Evolutionary conservation across 2,888 invertebrate species (phyloP).

Genomic region (Balanococcus diminutus): DNA sequence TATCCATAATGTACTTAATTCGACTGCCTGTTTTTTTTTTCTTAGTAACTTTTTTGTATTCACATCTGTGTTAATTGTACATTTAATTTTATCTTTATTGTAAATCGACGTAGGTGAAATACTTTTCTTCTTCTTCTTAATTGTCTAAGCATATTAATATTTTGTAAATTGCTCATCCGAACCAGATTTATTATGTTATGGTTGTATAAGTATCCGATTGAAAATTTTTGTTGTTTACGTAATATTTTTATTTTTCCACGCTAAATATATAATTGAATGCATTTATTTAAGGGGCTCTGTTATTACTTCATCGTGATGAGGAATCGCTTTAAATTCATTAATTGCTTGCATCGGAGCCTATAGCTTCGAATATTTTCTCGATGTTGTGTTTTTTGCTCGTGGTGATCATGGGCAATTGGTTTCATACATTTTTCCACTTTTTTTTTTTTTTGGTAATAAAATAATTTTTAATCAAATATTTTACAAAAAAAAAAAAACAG

Average conservation of each 20-base stretch:
- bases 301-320: not conserved
- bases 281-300: conserved; percentile 31
- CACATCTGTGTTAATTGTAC: not conserved
- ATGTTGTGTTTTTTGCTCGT: not conserved
- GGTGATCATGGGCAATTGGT: too few relatives aligned
- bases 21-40: conserved; percentile 50
- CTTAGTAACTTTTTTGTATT: conserved; percentile 35
- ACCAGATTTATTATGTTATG: not conserved
- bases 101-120: not conserved
- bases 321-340: not conserved
- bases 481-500: too few relatives aligned
- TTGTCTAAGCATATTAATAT: conserved; percentile 19
- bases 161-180: not conserved
- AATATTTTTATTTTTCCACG: conserved; percentile 20
- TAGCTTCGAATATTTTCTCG: not conserved
- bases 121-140: conserved; percentile 8
- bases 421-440: too few relatives aligned
- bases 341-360: not conserved
- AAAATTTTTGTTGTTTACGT: not conserved
- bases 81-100: conserved; percentile 20
- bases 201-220: not conserved
- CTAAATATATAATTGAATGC: not conserved
- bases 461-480: too few relatives aligned
- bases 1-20: conserved; percentile 50
- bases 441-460: too few relatives aligned